Evolutionary conservation across 2,888 invertebrate genomes (phyloP).

Genomic region (Lapara coniferarum): DNA sequence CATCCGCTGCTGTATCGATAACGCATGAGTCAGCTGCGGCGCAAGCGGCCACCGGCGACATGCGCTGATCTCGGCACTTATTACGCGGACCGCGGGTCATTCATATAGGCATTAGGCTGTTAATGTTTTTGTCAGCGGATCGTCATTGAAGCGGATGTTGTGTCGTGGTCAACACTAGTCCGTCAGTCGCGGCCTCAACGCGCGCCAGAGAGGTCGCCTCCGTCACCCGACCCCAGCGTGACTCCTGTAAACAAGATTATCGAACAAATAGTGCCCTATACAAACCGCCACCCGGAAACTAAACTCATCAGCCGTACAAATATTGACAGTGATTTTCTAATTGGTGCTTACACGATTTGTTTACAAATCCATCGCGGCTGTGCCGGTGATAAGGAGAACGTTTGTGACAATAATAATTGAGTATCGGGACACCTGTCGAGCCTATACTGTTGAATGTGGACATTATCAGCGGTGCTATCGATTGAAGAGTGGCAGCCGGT

Average conservation of each 20-base stretch:
- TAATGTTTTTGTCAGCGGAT: constrained; percentile 55
- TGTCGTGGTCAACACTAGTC: constrained; percentile 43
- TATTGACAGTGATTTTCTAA: constrained; percentile 47
- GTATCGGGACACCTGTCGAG: constrained; percentile 64
- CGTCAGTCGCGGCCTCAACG: constrained; percentile 57
- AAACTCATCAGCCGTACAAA: constrained; percentile 43
- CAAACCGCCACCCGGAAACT: constrained; percentile 64
- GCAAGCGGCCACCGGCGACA: constrained; percentile 39
- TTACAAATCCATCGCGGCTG: constrained; percentile 34
- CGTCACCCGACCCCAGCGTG: constrained; percentile 50
- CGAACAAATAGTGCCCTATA: constrained; percentile 57
- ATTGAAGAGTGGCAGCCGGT: constrained; percentile 47
- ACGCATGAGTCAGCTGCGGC: constrained; percentile 67
- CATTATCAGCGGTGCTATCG: constrained; percentile 53
- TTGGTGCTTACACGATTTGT: constrained; percentile 34
- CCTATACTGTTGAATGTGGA: constrained; percentile 44
- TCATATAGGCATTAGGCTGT: constrained; percentile 46
- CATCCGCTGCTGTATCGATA: constrained; percentile 80
- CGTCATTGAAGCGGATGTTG: constrained; percentile 56
- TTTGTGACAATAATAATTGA: constrained; percentile 50
- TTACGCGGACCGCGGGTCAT: constrained; percentile 49
- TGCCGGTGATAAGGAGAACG: constrained; percentile 41
- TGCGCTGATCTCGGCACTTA: constrained; percentile 56
- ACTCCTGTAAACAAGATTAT: constrained; percentile 58
- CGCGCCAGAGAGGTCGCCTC: constrained; percentile 60